Evolutionary conservation across 2,113 vertebrate genomes (phyloP).

Genomic region (Cryptotis parvus): DNA sequence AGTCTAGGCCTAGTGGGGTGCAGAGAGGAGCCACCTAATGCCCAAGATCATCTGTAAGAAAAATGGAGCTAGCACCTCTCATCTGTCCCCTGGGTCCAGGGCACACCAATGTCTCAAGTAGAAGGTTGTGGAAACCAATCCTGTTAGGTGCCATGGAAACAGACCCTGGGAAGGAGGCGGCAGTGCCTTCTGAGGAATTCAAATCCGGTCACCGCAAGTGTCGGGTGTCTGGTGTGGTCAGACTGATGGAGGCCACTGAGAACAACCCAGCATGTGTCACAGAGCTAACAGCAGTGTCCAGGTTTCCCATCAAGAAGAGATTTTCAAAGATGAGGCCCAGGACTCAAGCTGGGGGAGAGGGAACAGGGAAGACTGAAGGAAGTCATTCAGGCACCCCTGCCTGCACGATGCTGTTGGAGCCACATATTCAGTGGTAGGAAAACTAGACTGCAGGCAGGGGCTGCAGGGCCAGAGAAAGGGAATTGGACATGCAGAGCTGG

Average conservation of each 20-base stretch:
- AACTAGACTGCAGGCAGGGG: not conserved
- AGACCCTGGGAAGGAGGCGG: not conserved
- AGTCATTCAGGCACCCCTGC: not conserved
- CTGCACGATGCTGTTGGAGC: not conserved
- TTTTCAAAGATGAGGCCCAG: not conserved
- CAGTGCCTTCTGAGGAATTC: not conserved
- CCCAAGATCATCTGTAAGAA: slow-evolving; percentile 1
- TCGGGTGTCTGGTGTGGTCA: not conserved
- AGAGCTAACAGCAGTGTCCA: not conserved
- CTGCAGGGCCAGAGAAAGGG: not conserved
- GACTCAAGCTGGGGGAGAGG: not conserved
- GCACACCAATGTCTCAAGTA: not conserved
- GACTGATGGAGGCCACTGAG: not conserved
- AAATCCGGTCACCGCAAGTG: not conserved
- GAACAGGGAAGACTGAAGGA: not conserved
- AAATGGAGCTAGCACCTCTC: not conserved
- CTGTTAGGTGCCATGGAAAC: not conserved
- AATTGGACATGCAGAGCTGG: too few relatives aligned
- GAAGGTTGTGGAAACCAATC: not conserved
- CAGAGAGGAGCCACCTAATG: not conserved
- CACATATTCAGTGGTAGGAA: not conserved
- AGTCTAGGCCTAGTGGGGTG: not conserved
- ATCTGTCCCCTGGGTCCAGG: not conserved
- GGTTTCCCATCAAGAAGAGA: not conserved
- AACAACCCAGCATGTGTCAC: not conserved